Percentiles rank a stretch among this genome's conserved stretches.
Evolutionary conservation across 2,797 vertebrate species (phyloP).

Genomic region (Chelmon rostratus): DNA sequence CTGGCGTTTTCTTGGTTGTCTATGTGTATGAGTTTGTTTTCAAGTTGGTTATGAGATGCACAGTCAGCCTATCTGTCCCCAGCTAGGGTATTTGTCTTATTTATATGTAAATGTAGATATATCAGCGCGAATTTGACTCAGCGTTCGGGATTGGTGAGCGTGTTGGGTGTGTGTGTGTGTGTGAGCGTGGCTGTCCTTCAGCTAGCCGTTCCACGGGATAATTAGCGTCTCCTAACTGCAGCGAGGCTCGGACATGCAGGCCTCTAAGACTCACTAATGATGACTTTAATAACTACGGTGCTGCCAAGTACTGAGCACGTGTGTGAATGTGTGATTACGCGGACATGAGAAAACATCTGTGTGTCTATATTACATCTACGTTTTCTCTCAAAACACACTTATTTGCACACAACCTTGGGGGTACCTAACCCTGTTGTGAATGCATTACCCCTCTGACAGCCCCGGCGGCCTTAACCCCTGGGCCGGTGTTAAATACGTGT

Average conservation of each 20-base stretch:
- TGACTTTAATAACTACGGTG: constrained; percentile 58
- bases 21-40: neutral
- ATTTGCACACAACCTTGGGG: constrained; percentile 1
- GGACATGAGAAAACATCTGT: constrained; percentile 20
- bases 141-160: constrained; percentile 24
- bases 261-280: constrained; percentile 61
- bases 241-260: constrained; percentile 54
- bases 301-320: constrained; percentile 8
- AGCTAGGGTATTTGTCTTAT: constrained; percentile 61
- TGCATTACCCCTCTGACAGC: constrained; percentile 8
- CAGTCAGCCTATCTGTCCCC: constrained; percentile 35
- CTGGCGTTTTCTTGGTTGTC: constrained; percentile 15
- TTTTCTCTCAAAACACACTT: constrained; percentile 7
- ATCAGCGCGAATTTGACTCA: constrained; percentile 56
- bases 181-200: constrained; percentile 44
- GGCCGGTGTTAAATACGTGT: constrained; percentile 35
- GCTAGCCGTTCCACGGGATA: constrained; percentile 45
- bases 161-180: constrained; percentile 25
- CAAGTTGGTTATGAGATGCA: constrained; percentile 37
- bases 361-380: constrained; percentile 21
- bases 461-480: constrained; percentile 36
- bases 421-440: constrained; percentile 10
- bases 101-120: constrained; percentile 69
- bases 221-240: constrained; percentile 65
- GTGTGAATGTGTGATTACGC: constrained; percentile 1